Percentiles rank a stretch among this genome's conserved stretches.
phyloP scores from a whole-genome alignment of 2,113 vertebrate species.

The Lagopus muta region DNA sequence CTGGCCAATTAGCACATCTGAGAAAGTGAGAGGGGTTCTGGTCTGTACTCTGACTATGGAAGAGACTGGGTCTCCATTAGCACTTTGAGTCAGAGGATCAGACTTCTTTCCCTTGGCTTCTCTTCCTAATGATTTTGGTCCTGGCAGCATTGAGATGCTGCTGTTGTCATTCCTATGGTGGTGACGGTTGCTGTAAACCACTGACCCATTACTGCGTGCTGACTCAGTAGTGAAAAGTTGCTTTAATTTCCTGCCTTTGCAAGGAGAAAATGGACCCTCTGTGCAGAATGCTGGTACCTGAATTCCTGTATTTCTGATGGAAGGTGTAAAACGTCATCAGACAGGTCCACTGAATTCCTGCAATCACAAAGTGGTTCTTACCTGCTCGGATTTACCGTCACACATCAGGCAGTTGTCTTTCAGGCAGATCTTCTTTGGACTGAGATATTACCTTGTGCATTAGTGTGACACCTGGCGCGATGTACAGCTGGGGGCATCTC shows the following conservation, averaged over 20 bases:
- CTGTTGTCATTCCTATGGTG: neutral
- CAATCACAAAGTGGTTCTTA: neutral
- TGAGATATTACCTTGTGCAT: rapidly evolving
- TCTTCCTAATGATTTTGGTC: neutral
- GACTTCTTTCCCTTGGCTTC: neutral
- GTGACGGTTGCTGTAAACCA: neutral
- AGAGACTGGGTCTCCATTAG: neutral
- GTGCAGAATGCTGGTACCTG: rapidly evolving
- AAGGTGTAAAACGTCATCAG: neutral
- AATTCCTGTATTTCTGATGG: neutral
- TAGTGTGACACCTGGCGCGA: neutral
- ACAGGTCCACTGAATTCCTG: neutral
- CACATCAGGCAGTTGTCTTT: neutral
- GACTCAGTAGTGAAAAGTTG: neutral
- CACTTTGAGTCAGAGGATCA: neutral
- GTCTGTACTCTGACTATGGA: neutral
- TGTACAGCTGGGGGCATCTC: neutral
- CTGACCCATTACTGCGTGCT: neutral
- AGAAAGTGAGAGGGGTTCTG: neutral
- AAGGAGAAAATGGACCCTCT: neutral
- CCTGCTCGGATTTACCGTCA: neutral
- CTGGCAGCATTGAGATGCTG: neutral
- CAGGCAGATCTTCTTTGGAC: neutral
- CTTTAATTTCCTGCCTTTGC: constrained; percentile 17
- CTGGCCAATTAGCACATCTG: neutral